Evolutionary conservation across 1,140 invertebrate species (phyloP), one percentile per base, ranked within the genome.

Genomic region (Drosophila ironensis): DNA sequence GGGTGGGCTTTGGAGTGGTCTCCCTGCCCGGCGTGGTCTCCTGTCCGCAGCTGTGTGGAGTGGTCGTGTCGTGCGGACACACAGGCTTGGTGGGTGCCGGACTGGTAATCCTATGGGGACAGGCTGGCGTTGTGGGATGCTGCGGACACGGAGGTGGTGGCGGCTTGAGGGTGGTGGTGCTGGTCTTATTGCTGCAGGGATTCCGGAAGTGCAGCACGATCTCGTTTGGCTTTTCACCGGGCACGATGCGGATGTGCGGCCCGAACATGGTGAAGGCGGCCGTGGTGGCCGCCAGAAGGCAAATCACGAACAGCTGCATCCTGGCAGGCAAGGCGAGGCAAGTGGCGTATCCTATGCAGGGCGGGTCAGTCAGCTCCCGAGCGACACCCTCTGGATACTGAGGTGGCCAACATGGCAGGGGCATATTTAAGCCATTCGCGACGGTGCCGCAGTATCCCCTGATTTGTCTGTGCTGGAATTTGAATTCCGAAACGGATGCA

Each of bases 141-240:
- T 50, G 9, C 5, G 76, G 66, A 28, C 74, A 78, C 5, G 52
- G 38, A 2, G 69, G 37, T 0, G 67, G 27, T 7, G 76, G 76
- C 1, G 76, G 77, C 16, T 40, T 46, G 0, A 82, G 12, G 0
- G 76, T 81, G 2, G 76, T 81, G 3, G 24, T 52, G 60, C 56
- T 81, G 4, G 76, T 82, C 19, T 72, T 81, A 11, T 81, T 81
- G 27, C 52, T 82, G 44, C 76, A 81, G 0, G 76, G 76, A 24
- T 81, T 81, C 6, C 76, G 77, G 33, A 81, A 81, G 11, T 72
- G 76, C 8, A 81, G 50, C 16, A 81, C 22, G 4, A 81, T 81
- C 42, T 82, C 76, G 27, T 81, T 82, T 4, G 68, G 42, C 12
- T 76, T 51, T 7, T 68, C 11, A 7, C 76, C 77, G 0, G 76